Conservation (phyloP, 1,140 invertebrate genomes). For the Kradibia gibbosae region DNA sequence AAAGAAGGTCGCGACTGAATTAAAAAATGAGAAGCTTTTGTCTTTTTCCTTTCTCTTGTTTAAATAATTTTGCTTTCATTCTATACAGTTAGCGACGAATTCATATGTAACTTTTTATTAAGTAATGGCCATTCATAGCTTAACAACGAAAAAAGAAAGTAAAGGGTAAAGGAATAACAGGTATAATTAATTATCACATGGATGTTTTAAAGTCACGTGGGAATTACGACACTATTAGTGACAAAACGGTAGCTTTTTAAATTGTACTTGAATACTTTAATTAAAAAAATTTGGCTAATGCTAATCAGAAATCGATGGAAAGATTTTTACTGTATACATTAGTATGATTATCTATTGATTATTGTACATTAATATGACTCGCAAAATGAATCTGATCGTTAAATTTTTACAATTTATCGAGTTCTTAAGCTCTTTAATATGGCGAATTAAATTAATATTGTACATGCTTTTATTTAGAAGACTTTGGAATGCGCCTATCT, state of each 20-base stretch:
- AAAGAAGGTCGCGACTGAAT: constrained; percentile 56
- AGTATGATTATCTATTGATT: background rate
- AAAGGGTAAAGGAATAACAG: background rate
- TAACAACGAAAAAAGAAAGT: background rate
- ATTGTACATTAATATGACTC: background rate
- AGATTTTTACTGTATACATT: background rate
- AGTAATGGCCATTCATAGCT: background rate
- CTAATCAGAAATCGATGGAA: background rate
- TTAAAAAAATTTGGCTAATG: constrained; percentile 4
- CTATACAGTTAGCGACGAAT: background rate
- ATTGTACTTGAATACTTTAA: background rate
- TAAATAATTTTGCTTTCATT: constrained; percentile 9
- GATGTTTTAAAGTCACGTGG: background rate
- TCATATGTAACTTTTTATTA: background rate
- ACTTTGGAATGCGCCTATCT: too few relatives aligned
- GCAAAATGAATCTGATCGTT: too few relatives aligned
- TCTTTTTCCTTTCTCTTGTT: constrained; percentile 20
- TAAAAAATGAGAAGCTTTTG: constrained; percentile 49
- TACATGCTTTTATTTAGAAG: too few relatives aligned
- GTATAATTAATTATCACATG: constrained; percentile 5
- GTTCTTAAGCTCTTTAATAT: too few relatives aligned
- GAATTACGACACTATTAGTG: background rate
- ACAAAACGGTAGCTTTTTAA: background rate
- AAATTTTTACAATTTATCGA: too few relatives aligned
- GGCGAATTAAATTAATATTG: too few relatives aligned